Evolutionary conservation across 2,888 invertebrate species (phyloP), one percentile per base, ranked within the genome.

Genomic region (Rhabditophanes sp.): DNA sequence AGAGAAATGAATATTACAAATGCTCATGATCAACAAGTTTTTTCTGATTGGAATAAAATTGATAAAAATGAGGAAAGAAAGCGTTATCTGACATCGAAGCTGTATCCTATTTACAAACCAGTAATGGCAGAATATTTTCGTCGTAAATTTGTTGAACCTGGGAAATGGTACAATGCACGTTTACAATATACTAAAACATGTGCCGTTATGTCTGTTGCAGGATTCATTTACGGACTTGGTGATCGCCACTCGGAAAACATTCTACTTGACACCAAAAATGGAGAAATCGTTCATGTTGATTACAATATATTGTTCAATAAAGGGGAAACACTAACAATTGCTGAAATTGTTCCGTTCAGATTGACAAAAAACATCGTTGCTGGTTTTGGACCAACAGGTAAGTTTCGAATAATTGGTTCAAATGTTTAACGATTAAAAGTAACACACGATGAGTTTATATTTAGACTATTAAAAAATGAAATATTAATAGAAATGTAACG

Each of bases 261-360:
- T 58, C 74, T 85, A 5, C 75, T 93, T 49, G 90, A 96, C 69
- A 78, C 82, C 0, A 80, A 76, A 1, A 81, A 78, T 53, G 96
- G 96, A 0, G 87, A 93, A 65, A 76, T 79, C 0, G 80, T 96
- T 1, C 96, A 99, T 66, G 93, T 96, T 0, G 96, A 96, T 68
- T 93, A 90, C 67, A 93, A 88, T 68, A 87, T 88, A 63, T 71
- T 99, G 11, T 99, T 99, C 68, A 90, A 96, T 68, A 80, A 73
- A 25, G 55, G 54, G 9, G 62, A 62, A 29, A 28, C 37, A 15
- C 32, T 60, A 20, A 37, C 37, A 0, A 43, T 48, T 9, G 53
- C 56, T 3, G 62, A 62, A 53, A 48, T 65, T 14, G 71, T 72
- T 6, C 71, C 72, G n/a, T 96, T 96, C 68, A 75, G 93, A 0